Conservation (phyloP, 1,140 invertebrate species). For the Drosophila carrolli region DNA sequence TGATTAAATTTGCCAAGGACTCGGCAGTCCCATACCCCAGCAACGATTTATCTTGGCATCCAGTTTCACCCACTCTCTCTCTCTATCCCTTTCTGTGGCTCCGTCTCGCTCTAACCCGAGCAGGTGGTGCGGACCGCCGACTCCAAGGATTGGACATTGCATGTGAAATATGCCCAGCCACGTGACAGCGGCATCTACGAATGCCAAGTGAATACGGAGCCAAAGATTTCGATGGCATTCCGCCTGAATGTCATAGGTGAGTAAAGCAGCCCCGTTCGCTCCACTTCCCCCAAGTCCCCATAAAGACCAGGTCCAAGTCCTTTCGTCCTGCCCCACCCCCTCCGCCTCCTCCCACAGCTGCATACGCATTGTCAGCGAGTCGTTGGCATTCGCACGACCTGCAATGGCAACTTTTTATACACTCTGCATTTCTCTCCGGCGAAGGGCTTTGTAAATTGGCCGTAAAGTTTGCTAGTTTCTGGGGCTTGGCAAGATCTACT, state of each 20-base stretch:
- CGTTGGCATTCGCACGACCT: constrained; percentile 55
- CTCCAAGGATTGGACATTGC: constrained; percentile 96
- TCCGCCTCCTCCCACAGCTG: neutral
- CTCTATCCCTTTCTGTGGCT: neutral
- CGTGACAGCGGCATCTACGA: constrained; percentile 94
- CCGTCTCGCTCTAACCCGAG: constrained; percentile 61
- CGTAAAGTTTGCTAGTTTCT: constrained; percentile 55
- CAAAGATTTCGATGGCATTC: constrained; percentile 95
- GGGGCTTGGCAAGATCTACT: neutral
- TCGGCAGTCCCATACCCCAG: constrained; percentile 1
- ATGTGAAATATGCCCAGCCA: constrained; percentile 95
- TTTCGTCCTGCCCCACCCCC: constrained; percentile 10
- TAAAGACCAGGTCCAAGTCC: neutral
- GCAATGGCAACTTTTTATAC: constrained; percentile 47
- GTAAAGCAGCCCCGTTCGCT: constrained; percentile 78
- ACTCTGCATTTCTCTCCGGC: constrained; percentile 24
- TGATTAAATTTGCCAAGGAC: constrained; percentile 80
- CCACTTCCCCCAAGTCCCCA: constrained; percentile 7
- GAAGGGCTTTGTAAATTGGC: constrained; percentile 60
- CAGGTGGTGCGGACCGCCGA: constrained; percentile 93
- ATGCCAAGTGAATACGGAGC: constrained; percentile 96
- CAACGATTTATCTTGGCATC: constrained; percentile 60
- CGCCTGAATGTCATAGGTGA: constrained; percentile 95
- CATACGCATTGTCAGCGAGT: constrained; percentile 67
- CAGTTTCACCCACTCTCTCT: constrained; percentile 12